Evolutionary conservation across 2,113 vertebrate genomes (phyloP).

Genomic region (Microcebus tavaratra): DNA sequence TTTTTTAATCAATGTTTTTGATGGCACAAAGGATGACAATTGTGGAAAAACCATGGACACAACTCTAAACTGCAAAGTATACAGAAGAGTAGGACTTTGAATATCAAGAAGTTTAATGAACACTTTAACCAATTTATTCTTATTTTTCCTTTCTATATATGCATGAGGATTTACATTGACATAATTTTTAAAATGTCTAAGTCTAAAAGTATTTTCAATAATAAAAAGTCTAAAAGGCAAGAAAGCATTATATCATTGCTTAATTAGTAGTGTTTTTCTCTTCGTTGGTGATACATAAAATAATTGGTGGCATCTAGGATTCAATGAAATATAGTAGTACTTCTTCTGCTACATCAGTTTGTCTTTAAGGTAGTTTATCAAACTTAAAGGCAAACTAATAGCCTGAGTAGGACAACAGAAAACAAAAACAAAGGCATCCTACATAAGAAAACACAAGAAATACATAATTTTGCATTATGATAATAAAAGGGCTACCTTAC

Average conservation of each 20-base stretch:
- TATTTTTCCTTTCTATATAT: not conserved
- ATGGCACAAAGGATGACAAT: not conserved
- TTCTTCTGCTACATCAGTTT: not conserved
- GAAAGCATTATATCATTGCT: not conserved
- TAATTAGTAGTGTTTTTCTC: not conserved
- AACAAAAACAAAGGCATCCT: not conserved
- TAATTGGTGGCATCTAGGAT: not conserved
- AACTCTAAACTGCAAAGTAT: not conserved
- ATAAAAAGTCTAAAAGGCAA: not conserved
- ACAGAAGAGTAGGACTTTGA: not conserved
- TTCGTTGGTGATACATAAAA: not conserved
- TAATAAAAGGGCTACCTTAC: not conserved
- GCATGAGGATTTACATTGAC: not conserved
- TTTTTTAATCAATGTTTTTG: not conserved
- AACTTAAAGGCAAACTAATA: not conserved
- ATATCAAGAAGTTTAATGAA: not conserved
- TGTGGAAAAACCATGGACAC: not conserved
- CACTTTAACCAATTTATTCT: not conserved
- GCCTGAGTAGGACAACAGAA: not conserved
- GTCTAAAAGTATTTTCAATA: slow-evolving; percentile 14
- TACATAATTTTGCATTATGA: slow-evolving; percentile 1
- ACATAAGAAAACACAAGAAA: not conserved
- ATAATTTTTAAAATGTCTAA: not conserved
- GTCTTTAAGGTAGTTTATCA: no score
- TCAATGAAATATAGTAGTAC: not conserved